phyloP scores from a whole-genome alignment of 2,888 invertebrate species.

The Hanleya hanleyi region DNA sequence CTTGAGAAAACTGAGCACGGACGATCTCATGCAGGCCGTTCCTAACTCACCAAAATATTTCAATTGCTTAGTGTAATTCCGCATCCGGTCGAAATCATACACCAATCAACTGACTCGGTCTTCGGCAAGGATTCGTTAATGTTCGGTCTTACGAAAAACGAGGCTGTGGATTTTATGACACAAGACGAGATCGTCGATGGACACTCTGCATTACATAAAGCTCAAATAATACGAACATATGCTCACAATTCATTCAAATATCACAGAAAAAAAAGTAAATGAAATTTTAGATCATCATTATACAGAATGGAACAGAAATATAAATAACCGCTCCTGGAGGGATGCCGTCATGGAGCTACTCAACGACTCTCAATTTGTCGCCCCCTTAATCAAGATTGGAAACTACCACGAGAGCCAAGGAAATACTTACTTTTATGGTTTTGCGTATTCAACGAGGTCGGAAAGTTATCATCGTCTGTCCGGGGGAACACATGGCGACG shows the following conservation, averaged over 20 bases:
- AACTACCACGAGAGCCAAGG: conserved; percentile 83
- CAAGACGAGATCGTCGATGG: conserved; percentile 87
- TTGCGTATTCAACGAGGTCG: too few relatives aligned
- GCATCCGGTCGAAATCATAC: neutral
- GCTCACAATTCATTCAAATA: too few relatives aligned
- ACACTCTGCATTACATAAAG: conserved; percentile 90
- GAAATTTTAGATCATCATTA: conserved; percentile 93
- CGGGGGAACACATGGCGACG: too few relatives aligned
- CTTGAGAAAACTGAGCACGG: conserved; percentile 80
- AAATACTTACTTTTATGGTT: conserved; percentile 70
- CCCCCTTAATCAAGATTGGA: conserved; percentile 88
- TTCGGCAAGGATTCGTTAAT: too few relatives aligned
- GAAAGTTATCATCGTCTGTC: too few relatives aligned
- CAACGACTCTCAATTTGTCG: conserved; percentile 86
- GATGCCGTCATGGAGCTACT: conserved; percentile 88
- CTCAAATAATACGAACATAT: too few relatives aligned
- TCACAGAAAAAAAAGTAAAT: conserved; percentile 91
- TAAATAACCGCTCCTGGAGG: conserved; percentile 85
- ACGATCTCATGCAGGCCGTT: conserved; percentile 64
- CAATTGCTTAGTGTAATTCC: conserved; percentile 22
- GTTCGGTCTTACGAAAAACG: too few relatives aligned
- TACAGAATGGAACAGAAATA: conserved; percentile 75
- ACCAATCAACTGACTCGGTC: too few relatives aligned
- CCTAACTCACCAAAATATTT: conserved; percentile 30
- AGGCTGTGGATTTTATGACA: too few relatives aligned